A percentile compares a stretch with the other conserved stretches of the same genome.
Conservation (phyloP, 2,797 vertebrate genomes). For the Erethizon dorsatum region DNA sequence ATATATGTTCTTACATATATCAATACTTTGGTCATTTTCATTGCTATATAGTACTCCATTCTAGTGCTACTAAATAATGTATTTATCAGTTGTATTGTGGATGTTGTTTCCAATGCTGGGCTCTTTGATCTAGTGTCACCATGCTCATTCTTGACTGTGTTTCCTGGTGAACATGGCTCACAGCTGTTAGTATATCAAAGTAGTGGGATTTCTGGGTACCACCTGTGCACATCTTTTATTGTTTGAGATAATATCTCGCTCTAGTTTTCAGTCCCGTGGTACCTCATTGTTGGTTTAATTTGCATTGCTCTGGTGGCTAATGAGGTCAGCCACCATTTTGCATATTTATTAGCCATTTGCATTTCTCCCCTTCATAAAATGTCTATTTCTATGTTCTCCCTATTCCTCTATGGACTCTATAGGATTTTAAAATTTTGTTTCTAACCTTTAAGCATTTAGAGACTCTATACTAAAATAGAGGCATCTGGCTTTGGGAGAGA, state of each 20-base stretch:
- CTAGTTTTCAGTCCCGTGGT: neutral
- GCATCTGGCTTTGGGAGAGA: neutral
- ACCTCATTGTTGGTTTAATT: neutral
- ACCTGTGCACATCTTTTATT: neutral
- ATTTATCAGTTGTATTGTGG: neutral
- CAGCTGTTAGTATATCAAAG: neutral
- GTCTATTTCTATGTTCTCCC: neutral
- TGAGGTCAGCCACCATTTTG: neutral
- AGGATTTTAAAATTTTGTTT: neutral
- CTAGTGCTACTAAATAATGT: fast-evolving
- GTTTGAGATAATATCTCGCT: neutral
- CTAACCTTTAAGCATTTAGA: neutral
- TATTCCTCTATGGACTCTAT: neutral
- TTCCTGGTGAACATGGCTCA: neutral
- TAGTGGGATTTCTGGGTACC: neutral
- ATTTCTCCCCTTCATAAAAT: neutral
- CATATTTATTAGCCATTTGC: neutral
- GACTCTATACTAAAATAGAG: neutral
- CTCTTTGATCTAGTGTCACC: neutral
- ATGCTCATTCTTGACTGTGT: neutral
- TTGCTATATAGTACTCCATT: neutral
- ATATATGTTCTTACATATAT: neutral
- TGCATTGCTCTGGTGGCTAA: neutral
- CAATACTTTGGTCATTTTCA: neutral
- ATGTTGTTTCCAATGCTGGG: neutral